phyloP scores from a whole-genome alignment of 2,797 vertebrate species.

The Takifugu ocellatus region DNA sequence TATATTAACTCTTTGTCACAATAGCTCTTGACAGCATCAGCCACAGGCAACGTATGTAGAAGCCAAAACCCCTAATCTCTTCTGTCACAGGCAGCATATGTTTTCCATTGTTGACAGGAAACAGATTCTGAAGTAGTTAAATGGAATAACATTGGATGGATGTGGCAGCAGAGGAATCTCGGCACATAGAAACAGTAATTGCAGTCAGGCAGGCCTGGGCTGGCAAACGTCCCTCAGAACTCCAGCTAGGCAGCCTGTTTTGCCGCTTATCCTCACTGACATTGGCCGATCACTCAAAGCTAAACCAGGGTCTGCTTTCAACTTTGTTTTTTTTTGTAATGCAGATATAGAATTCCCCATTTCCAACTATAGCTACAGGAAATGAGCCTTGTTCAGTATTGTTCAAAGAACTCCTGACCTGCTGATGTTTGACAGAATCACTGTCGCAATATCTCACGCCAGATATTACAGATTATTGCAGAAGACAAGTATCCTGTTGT shows the following conservation, averaged over 20 bases:
- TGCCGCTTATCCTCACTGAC: constrained; percentile 52
- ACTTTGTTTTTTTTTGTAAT: constrained; percentile 32
- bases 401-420: constrained; percentile 11
- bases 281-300: constrained; percentile 28
- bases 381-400: constrained; percentile 38
- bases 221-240: constrained; percentile 65
- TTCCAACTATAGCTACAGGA: constrained; percentile 7
- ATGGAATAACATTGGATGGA: constrained; percentile 43
- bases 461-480: not conserved
- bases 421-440: constrained; percentile 40
- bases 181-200: constrained; percentile 68
- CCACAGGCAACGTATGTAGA: constrained; percentile 15
- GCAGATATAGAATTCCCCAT: constrained; percentile 33
- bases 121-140: constrained; percentile 46
- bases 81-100: constrained; percentile 26
- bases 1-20: constrained; percentile 15
- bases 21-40: constrained; percentile 4
- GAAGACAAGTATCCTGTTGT: constrained; percentile 40
- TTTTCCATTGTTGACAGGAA: constrained; percentile 17
- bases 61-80: constrained; percentile 18
- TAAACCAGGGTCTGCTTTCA: constrained; percentile 19
- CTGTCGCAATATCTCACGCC: constrained; percentile 52
- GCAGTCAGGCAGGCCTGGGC: constrained; percentile 68
- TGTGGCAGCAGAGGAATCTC: constrained; percentile 62
- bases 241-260: constrained; percentile 69